Evolutionary conservation across 1,140 invertebrate species (phyloP), one percentile per base, ranked within the genome.

Genomic region (Calephelis nemesis): DNA sequence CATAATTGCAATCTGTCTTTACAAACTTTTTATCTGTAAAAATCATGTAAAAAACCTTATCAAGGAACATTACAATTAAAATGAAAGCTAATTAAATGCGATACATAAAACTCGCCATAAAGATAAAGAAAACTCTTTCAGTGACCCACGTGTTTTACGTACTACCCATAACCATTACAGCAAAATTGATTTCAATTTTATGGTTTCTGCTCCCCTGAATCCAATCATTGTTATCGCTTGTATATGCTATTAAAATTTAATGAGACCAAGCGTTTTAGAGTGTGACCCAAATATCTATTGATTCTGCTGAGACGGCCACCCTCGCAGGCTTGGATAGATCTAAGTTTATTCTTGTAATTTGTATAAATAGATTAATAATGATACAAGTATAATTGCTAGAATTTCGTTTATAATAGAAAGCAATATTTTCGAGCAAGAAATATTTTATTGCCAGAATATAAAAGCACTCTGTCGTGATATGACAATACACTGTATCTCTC

Each of bases 111-210:
- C 65, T 70, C 65, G 74, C 70, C 78, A 83, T 79, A 84, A 81
- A 87, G 82, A 85, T 84, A 84, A 84, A 81, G 78, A 71, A 81
- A 81, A 58, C 70, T 80, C 76, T 79, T 78, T 79, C 70, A 69
- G 78, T 81, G 82, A 79, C 84, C 79, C 79, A 82, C 76, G 82
- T 83, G 77, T 89, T 91, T 91, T 87, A 91, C 84, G 84, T 75
- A 79, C 76, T 76, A 74, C 85, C 83, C 78, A 87, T 91, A 89
- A 88, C 84, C 87, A 89, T 89, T 88, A 87, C 83, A 78, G 78
- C 76, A 79, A 88, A 89, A 89, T 91, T 91, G 87, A 91, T 91
- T 91, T 91, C 84, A 86, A 87, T 89, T 91, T 91, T 89, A 91
- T 88, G 83, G 85, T 87, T 84, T 87, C 82, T 87, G 85, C 83